Evolutionary conservation across 1,140 invertebrate species (phyloP).

Genomic region (Caenorhabditis tropicalis): DNA sequence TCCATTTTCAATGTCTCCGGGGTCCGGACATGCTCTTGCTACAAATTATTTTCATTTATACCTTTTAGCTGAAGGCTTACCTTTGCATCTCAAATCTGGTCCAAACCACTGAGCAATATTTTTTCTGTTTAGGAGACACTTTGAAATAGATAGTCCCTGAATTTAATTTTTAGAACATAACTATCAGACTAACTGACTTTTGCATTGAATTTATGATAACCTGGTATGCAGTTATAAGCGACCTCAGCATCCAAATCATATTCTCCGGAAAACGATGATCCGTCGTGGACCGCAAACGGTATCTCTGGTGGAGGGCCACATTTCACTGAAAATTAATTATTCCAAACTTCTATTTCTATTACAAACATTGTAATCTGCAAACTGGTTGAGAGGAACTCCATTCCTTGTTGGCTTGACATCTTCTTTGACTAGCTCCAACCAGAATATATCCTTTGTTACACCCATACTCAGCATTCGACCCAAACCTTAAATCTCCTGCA

Average conservation of each 20-base stretch:
- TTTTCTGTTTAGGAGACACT: constrained; percentile 85
- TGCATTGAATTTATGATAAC: constrained; percentile 77
- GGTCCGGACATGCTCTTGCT: constrained; percentile 85
- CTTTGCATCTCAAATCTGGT: constrained; percentile 90
- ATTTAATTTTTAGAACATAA: background rate
- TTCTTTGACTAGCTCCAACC: constrained; percentile 70
- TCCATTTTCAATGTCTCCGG: constrained; percentile 86
- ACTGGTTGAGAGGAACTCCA: constrained; percentile 73
- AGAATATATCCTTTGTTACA: constrained; percentile 74
- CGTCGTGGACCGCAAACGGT: constrained; percentile 86
- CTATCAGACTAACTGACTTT: constrained; percentile 5
- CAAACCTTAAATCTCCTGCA: constrained; percentile 71
- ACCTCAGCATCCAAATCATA: constrained; percentile 78
- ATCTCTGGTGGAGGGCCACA: constrained; percentile 86
- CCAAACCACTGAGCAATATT: constrained; percentile 87
- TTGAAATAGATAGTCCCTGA: constrained; percentile 78
- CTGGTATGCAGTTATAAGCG: constrained; percentile 86
- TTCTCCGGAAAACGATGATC: constrained; percentile 74
- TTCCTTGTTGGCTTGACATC: constrained; percentile 74
- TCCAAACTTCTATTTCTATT: background rate
- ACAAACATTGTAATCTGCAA: constrained; percentile 68
- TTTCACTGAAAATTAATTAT: constrained; percentile 77
- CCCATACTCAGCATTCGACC: constrained; percentile 72
- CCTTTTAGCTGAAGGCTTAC: constrained; percentile 75
- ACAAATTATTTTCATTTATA: constrained; percentile 64